A percentile compares a stretch with the other conserved stretches of the same genome.
Conservation (phyloP, 2,888 invertebrate genomes). For the Hartigia nigra region DNA sequence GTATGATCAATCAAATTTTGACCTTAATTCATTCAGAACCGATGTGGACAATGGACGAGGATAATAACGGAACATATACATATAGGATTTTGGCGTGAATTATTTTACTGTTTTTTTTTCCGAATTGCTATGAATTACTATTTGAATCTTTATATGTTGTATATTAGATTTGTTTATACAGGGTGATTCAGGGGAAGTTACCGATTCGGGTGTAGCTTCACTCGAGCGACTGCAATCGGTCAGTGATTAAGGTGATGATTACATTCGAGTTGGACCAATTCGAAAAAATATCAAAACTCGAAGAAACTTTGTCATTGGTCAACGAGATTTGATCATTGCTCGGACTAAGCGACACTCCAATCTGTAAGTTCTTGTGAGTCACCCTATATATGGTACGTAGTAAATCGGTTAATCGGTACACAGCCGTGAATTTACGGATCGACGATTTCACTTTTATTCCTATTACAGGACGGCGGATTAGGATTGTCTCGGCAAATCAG, state of each 20-base stretch:
- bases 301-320: not conserved
- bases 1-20: not conserved
- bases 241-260: not conserved
- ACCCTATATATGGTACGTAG: not conserved
- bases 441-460: not conserved
- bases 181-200: not conserved
- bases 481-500: constrained; percentile 6
- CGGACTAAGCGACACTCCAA: no score
- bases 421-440: not conserved
- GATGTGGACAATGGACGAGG: not conserved
- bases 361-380: not conserved
- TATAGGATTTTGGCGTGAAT: not conserved
- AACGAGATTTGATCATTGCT: not conserved
- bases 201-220: not conserved
- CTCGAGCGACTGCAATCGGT: not conserved
- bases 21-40: not conserved
- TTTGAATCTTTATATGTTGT: not conserved
- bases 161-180: not conserved
- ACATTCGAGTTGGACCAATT: not conserved
- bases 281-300: accelerated
- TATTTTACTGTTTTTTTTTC: not conserved
- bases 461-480: not conserved
- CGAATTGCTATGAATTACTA: not conserved
- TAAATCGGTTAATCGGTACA: not conserved
- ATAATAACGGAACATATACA: not conserved